A percentile compares a stretch with the other conserved stretches of the same genome.
phyloP scores from a whole-genome alignment of 1,140 invertebrate species.

The Hestina assimilis region DNA sequence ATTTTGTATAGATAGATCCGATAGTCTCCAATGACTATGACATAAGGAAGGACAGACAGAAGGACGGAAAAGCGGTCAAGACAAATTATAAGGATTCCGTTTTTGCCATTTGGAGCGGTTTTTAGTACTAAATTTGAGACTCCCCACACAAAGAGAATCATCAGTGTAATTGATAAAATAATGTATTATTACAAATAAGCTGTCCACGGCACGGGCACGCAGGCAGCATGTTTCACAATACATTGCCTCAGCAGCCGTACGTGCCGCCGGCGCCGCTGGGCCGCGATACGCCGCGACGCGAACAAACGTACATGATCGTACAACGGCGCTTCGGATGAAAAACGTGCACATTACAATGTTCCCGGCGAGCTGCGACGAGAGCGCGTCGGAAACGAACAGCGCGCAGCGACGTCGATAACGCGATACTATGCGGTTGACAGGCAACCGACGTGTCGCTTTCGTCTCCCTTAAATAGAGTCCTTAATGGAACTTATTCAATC shows the following conservation, averaged over 20 bases:
- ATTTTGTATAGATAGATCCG: too few species aligned
- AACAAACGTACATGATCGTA: neutral
- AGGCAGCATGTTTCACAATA: slow-evolving; percentile 3
- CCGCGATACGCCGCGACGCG: slow-evolving; percentile 8
- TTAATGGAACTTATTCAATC: too few species aligned
- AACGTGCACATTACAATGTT: slow-evolving; percentile 13
- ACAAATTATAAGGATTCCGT: too few species aligned
- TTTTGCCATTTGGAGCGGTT: too few species aligned
- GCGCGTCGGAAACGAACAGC: neutral
- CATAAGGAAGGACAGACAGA: too few species aligned
- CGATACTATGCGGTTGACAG: neutral
- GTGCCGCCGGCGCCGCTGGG: neutral
- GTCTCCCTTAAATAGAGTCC: too few species aligned
- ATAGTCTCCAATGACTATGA: too few species aligned
- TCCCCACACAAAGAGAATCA: too few species aligned
- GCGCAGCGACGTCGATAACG: neutral
- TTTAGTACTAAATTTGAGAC: too few species aligned
- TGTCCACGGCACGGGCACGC: neutral
- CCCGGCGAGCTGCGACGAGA: neutral
- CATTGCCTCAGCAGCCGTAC: slow-evolving; percentile 1
- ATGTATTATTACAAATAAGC: neutral
- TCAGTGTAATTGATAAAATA: neutral
- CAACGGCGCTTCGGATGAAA: slow-evolving; percentile 7
- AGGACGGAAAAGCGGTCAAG: too few species aligned
- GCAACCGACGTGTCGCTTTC: too few species aligned